phyloP scores from a whole-genome alignment of 2,113 vertebrate species.

The Tachysurus vachellii region DNA sequence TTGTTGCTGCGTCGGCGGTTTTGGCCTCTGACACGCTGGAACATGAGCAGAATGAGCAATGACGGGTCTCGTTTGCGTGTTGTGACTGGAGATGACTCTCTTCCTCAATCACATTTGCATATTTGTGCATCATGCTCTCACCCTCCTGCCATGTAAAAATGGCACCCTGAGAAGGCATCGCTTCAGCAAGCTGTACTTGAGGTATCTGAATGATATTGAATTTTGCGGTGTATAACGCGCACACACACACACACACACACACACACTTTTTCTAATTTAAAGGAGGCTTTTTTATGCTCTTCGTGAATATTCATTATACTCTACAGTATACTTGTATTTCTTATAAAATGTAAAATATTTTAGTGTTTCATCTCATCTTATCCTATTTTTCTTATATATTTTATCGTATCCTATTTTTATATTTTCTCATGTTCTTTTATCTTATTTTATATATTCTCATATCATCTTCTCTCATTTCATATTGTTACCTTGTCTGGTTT shows the following conservation, averaged over 20 bases:
- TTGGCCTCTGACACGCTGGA: constrained; percentile 52
- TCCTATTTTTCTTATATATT: not conserved
- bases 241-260: constrained; percentile 6
- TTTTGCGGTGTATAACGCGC: not conserved
- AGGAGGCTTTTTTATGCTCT: not conserved
- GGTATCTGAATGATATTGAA: not conserved
- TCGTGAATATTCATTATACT: not conserved
- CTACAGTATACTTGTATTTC: not conserved
- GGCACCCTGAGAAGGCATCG: not conserved
- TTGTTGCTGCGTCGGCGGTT: constrained; percentile 56
- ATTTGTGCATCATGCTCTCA: constrained; percentile 41
- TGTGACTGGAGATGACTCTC: constrained; percentile 36
- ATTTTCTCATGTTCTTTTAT: not conserved
- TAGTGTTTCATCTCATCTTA: not conserved
- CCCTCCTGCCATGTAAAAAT: not conserved
- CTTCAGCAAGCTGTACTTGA: not conserved
- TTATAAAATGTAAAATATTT: not conserved
- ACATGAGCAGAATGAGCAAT: constrained; percentile 54
- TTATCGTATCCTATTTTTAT: not conserved
- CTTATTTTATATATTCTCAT: not conserved
- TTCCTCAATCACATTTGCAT: constrained; percentile 52
- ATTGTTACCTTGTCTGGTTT: not conserved
- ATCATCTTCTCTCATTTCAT: not conserved
- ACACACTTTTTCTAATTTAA: no score
- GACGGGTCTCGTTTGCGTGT: constrained; percentile 37